Evolutionary conservation across 1,140 invertebrate species (phyloP), one percentile per base, ranked within the genome.

Genomic region (Pygmarrhopalites habei): DNA sequence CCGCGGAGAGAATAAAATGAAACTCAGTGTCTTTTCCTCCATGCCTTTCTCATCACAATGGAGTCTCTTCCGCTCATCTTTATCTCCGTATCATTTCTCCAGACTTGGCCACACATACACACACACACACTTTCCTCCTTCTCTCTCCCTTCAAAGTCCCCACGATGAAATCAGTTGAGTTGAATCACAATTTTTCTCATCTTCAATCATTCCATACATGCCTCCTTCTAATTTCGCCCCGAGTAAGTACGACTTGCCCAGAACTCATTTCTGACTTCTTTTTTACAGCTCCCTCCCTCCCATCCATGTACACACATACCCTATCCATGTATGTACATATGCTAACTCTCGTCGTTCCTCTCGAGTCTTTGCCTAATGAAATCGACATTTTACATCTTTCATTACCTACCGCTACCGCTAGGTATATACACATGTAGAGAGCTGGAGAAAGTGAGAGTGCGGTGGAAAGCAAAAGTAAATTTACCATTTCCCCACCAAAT

Each of bases 121-220:
- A 26, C 23, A 26, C 51, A 10, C 12, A 7, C 25, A 7, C 19
- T 30, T 17, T 14, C 10, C 51, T 12, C 3, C 51, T 53, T 5
- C 28, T 30, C 51, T 30, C 30, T 28, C 23, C 35, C 53, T 32
- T 35, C 53, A 56, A 35, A 35, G 53, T 25, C 49, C 44, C 44
- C 7, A 7, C 39, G 12, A 41, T 12, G 39, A 19, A 53, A 25
- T 30, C 23, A 53, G 28, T 25, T 56, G 12, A 35, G 30, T 56
- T 10, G 19, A 41, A 56, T 56, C 35, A 56, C 53, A 35, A 56
- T 56, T 56, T 53, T 56, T 30, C 53, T 56, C 53, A 56, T 56
- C 53, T 23, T 39, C 51, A n/a, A n/a, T n/a, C n/a, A 39, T 39
- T 41, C 53, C 30, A 12, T 3, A 39, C 19, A 7, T 39, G 39